Evolutionary conservation across 1,140 invertebrate genomes (phyloP).

Genomic region (Sitophilus oryzae): DNA sequence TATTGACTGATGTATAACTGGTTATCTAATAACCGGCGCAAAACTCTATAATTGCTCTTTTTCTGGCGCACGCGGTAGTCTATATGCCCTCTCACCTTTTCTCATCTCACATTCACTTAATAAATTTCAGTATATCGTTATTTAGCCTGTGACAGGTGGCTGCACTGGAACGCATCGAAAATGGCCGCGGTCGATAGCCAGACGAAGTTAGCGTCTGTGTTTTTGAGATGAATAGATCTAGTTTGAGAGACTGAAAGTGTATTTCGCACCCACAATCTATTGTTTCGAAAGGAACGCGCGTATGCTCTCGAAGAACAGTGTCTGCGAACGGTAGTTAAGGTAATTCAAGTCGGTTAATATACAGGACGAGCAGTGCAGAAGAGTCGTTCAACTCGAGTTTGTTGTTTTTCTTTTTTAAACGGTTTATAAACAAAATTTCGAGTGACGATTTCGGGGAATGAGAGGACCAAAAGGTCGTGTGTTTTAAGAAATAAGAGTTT

Average conservation of each 20-base stretch:
- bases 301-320: no score
- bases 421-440: background rate
- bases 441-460: background rate
- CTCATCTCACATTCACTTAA: no score
- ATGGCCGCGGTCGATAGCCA: constrained; percentile 35
- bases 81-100: no score
- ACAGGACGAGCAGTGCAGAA: background rate
- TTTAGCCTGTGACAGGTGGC: constrained; percentile 40
- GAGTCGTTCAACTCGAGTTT: background rate
- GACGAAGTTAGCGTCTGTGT: constrained; percentile 33
- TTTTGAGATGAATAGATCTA: constrained; percentile 26
- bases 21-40: no score
- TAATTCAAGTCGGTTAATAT: background rate
- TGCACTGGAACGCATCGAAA: constrained; percentile 40
- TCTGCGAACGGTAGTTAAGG: no score
- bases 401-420: constrained; percentile 2
- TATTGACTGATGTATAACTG: no score
- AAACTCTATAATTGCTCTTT: no score
- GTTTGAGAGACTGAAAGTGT: constrained; percentile 18
- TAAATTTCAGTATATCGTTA: background rate
- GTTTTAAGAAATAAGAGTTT: constrained; percentile 10
- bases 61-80: constrained; percentile 8
- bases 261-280: constrained; percentile 6
- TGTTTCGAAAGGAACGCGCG: constrained; percentile 21
- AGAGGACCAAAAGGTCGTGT: constrained; percentile 4